These are phyloP conservation scores for Helicoverpa zea DNA, from an alignment of 1,140 invertebrate species.

Conservation along the genomic window DNA sequence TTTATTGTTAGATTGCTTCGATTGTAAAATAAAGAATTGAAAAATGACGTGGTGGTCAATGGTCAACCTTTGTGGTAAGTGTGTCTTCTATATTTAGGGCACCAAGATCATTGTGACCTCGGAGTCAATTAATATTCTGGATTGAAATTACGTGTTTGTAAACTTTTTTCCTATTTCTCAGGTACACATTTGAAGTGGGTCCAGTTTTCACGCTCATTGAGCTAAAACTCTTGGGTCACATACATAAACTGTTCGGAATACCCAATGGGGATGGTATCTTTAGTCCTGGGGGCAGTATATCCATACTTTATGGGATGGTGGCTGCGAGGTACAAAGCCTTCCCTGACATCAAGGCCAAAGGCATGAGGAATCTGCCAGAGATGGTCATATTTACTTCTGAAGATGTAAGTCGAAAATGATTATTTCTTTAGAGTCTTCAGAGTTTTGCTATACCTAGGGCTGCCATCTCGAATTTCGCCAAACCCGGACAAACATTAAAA, in stretches of 20 bases:
- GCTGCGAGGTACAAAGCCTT: conserved; percentile 91
- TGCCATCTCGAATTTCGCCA: too few species aligned
- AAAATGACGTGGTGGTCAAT: too few species aligned
- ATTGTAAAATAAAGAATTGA: too few species aligned
- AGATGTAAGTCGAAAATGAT: conserved; percentile 88
- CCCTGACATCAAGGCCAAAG: conserved; percentile 92
- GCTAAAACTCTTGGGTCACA: conserved; percentile 88
- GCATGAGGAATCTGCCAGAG: conserved; percentile 88
- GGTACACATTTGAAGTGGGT: conserved; percentile 93
- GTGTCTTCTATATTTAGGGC: too few species aligned
- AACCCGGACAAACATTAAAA: too few species aligned
- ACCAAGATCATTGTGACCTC: too few species aligned
- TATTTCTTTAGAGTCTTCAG: neutral
- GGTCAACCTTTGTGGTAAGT: too few species aligned
- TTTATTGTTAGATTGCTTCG: too few species aligned
- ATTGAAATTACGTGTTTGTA: too few species aligned
- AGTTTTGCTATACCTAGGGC: too few species aligned
- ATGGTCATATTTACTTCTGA: conserved; percentile 92
- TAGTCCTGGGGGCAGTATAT: conserved; percentile 94
- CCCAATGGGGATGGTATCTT: conserved; percentile 91
- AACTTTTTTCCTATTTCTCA: conserved; percentile 64
- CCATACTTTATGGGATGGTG: conserved; percentile 94
- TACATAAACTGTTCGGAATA: conserved; percentile 90
- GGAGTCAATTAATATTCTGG: too few species aligned
- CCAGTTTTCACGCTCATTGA: conserved; percentile 92